Conservation (phyloP, 2,888 invertebrate genomes). For the Plagodis dolabraria region DNA sequence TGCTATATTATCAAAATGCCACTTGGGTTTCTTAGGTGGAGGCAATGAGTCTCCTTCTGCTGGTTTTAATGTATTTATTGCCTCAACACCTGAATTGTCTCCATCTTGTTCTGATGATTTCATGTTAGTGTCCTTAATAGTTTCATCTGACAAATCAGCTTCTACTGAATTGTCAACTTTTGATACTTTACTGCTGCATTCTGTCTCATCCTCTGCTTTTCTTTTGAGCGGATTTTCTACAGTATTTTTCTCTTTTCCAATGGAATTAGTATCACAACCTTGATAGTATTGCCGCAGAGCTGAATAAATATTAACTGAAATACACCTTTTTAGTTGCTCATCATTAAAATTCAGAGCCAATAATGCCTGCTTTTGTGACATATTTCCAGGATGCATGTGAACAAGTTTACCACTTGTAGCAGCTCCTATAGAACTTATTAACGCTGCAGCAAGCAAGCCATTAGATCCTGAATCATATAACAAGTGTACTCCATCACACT, state of each 20-base stretch:
- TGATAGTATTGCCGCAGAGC: conserved; percentile 89
- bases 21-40: conserved; percentile 83
- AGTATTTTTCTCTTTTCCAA: conserved; percentile 37
- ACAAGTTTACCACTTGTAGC: conserved; percentile 87
- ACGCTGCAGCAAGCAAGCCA: conserved; percentile 92
- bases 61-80: conserved; percentile 19
- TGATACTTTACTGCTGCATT: conserved; percentile 56
- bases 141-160: conserved; percentile 11
- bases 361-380: conserved; percentile 91
- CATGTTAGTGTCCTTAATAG: background rate
- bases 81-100: conserved; percentile 20
- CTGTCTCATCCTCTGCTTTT: conserved; percentile 51
- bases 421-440: conserved; percentile 91
- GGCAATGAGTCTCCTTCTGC: conserved; percentile 39
- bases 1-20: conserved; percentile 88
- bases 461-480: conserved; percentile 95
- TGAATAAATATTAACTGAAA: conserved; percentile 91
- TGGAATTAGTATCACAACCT: conserved; percentile 70
- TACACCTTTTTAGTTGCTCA: conserved; percentile 88
- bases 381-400: conserved; percentile 92
- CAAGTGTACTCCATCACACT: conserved; percentile 90
- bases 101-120: conserved; percentile 18
- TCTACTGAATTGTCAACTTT: conserved; percentile 46
- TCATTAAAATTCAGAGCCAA: conserved; percentile 91
- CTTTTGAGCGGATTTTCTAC: conserved; percentile 58